Percentiles rank a stretch among this genome's conserved stretches.
Conservation (phyloP, 2,888 invertebrate genomes). For the Neoitamus cyanurus region DNA sequence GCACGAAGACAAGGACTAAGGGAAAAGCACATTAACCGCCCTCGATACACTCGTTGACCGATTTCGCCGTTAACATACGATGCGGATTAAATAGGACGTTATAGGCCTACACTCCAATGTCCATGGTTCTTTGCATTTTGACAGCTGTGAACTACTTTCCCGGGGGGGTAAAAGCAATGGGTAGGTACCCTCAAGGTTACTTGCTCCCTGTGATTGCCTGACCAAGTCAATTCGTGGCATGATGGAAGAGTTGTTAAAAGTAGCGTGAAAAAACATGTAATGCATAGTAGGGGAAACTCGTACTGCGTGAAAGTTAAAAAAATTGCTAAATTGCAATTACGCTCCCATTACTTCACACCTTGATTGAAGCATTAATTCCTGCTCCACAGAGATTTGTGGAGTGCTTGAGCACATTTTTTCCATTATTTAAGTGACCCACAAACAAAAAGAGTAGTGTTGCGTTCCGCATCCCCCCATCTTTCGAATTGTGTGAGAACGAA, state of each 20-base stretch:
- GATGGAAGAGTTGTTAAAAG: not conserved
- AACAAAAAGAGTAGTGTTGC: not conserved
- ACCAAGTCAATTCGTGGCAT: not conserved
- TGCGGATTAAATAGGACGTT: not conserved
- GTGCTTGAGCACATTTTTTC: not conserved
- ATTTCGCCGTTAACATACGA: not conserved
- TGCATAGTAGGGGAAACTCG: not conserved
- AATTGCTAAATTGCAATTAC: not conserved
- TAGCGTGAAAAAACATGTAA: not conserved
- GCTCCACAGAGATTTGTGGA: not conserved
- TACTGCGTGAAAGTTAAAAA: not conserved
- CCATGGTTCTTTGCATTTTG: not conserved
- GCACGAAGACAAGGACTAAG: not conserved
- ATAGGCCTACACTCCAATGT: not conserved
- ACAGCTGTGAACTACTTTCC: not conserved
- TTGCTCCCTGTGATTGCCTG: not conserved
- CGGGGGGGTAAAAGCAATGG: not conserved
- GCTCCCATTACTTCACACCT: not conserved
- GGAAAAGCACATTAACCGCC: not conserved
- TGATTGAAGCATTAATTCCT: not conserved
- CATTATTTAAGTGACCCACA: not conserved
- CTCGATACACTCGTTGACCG: not conserved
- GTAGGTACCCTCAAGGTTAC: not conserved
- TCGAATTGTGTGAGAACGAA: not conserved
- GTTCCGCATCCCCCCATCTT: not conserved